Conservation (phyloP, 2,888 invertebrate species). For the Erynnis tages region DNA sequence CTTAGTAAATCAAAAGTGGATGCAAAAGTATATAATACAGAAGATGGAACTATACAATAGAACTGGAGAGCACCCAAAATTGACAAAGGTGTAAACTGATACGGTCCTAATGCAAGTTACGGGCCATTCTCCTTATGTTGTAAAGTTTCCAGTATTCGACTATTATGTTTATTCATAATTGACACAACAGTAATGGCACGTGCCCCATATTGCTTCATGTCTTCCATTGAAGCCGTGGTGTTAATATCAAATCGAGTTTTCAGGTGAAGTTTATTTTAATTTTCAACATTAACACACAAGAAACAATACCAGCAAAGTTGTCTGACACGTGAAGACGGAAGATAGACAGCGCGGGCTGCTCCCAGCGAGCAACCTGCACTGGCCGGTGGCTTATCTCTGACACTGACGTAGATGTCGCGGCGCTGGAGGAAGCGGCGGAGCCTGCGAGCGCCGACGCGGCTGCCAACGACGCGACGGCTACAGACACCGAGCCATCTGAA, state of each 20-base stretch:
- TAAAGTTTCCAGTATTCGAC: conserved; percentile 40
- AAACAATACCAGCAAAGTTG: conserved; percentile 32
- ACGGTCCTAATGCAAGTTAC: conserved; percentile 30
- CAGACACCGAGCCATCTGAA: conserved; percentile 53
- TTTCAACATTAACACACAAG: conserved; percentile 50
- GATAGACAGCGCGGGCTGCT: conserved; percentile 68
- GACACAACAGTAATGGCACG: conserved; percentile 50
- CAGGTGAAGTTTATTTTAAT: conserved; percentile 62
- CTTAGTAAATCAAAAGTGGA: conserved; percentile 16
- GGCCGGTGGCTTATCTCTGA: conserved; percentile 55
- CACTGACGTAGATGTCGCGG: conserved; percentile 75
- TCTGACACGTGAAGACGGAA: conserved; percentile 37
- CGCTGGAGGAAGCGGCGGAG: conserved; percentile 52
- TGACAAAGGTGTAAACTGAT: conserved; percentile 35
- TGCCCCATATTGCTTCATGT: conserved; percentile 51
- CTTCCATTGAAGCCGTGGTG: conserved; percentile 59
- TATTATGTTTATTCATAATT: conserved; percentile 46
- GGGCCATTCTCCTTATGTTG: conserved; percentile 22
- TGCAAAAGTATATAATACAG: conserved; percentile 18
- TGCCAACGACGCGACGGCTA: conserved; percentile 48
- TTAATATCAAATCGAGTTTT: conserved; percentile 80
- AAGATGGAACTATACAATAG: conserved; percentile 28
- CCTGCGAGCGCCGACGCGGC: conserved; percentile 50
- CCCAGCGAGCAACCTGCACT: conserved; percentile 69
- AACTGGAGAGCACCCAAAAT: conserved; percentile 34